Conservation (phyloP, 53 echinoderm and acorn worm species). For the Antedon mediterranea region DNA sequence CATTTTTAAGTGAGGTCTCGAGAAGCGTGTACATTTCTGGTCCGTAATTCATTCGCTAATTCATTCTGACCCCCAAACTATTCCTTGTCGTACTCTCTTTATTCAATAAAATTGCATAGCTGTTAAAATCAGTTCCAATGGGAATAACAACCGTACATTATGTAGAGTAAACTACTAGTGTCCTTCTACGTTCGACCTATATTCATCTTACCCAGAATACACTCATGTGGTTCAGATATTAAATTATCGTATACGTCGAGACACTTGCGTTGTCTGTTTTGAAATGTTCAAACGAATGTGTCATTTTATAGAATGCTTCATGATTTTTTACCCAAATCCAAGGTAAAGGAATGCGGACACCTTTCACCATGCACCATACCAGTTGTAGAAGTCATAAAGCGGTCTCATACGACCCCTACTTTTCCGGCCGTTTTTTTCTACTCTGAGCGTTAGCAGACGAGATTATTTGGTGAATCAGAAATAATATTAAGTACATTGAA, state of each 20-base stretch:
- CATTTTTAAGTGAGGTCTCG: too few relatives aligned
- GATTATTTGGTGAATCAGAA: neutral
- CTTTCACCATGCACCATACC: neutral
- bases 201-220: too few relatives aligned
- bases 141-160: neutral
- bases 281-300: too few relatives aligned
- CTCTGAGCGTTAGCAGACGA: neutral
- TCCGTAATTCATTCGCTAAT: neutral
- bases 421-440: neutral
- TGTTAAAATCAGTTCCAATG: neutral
- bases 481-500: neutral
- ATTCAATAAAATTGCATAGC: neutral
- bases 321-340: too few relatives aligned
- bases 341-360: too few relatives aligned
- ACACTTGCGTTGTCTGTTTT: too few relatives aligned
- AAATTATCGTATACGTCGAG: too few relatives aligned
- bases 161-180: too few relatives aligned
- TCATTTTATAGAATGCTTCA: too few relatives aligned
- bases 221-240: too few relatives aligned
- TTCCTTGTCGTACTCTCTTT: neutral
- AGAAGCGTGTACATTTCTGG: too few relatives aligned
- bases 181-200: too few relatives aligned
- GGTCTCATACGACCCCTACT: neutral
- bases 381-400: neutral
- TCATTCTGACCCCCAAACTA: neutral